Percentiles rank a stretch among this genome's conserved stretches.
These are phyloP conservation scores for Margarornis squamiger DNA, from an alignment of 2,797 vertebrate species.

Conservation along the genomic window DNA sequence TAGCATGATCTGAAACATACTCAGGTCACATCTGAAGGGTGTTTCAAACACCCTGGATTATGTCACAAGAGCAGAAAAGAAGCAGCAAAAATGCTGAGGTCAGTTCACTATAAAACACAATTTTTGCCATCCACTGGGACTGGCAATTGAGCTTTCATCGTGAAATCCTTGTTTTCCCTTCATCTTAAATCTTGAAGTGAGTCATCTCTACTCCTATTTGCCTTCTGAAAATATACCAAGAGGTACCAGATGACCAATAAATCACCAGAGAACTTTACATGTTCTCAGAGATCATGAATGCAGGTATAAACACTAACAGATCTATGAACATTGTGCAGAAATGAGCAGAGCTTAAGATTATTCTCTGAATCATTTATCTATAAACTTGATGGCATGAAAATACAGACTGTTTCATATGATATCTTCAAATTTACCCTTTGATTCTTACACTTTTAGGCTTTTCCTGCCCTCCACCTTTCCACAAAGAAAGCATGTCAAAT, in stretches of 20 bases:
- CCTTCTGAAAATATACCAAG: neutral
- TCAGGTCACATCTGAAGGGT: neutral
- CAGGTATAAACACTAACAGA: neutral
- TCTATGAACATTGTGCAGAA: neutral
- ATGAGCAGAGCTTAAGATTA: neutral
- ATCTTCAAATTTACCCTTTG: neutral
- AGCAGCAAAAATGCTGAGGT: neutral
- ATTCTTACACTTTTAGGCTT: neutral
- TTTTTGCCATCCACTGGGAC: neutral
- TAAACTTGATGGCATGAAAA: neutral
- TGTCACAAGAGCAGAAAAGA: neutral
- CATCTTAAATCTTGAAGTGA: neutral
- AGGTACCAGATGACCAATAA: neutral
- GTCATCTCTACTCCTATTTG: neutral
- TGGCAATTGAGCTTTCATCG: neutral
- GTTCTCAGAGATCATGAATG: neutral
- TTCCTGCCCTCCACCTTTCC: neutral
- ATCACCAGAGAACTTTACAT: neutral
- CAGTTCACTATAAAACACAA: neutral
- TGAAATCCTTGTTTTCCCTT: neutral
- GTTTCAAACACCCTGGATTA: neutral
- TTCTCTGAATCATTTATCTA: neutral
- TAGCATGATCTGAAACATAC: neutral
- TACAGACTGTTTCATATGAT: neutral
- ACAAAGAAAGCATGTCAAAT: neutral